Conservation (phyloP, 2,888 invertebrate genomes). For the Plagodis dolabraria region DNA sequence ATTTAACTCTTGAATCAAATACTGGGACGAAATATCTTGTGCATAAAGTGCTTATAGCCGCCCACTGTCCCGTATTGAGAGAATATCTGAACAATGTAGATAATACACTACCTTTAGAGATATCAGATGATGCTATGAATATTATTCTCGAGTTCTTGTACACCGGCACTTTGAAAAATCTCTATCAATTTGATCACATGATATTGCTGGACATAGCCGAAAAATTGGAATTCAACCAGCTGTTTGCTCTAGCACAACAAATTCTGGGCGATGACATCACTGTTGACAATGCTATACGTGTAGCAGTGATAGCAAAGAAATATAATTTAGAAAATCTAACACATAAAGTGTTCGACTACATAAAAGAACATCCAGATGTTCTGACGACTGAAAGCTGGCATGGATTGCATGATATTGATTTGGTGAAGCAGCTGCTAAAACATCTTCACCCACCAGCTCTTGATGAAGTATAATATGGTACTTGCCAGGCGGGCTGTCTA, state of each 20-base stretch:
- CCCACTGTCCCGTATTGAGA: slow-evolving; percentile 62
- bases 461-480: too few relatives aligned
- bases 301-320: slow-evolving; percentile 64
- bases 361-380: slow-evolving; percentile 60
- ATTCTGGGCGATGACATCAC: slow-evolving; percentile 57
- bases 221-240: slow-evolving; percentile 54
- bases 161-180: slow-evolving; percentile 63
- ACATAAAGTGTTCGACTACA: slow-evolving; percentile 56
- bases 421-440: slow-evolving; percentile 64
- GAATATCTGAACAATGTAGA: slow-evolving; percentile 48
- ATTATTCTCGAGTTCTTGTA: slow-evolving; percentile 72
- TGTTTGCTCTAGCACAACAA: slow-evolving; percentile 55
- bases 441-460: slow-evolving; percentile 18
- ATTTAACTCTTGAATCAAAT: slow-evolving; percentile 59
- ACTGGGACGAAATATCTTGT: slow-evolving; percentile 54
- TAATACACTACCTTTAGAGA: slow-evolving; percentile 50
- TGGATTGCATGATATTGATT: slow-evolving; percentile 59
- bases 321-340: slow-evolving; percentile 58
- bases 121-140: slow-evolving; percentile 65
- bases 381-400: slow-evolving; percentile 64
- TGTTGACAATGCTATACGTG: slow-evolving; percentile 62
- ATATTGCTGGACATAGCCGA: slow-evolving; percentile 60
- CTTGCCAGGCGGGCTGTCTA: too few relatives aligned
- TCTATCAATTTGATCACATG: slow-evolving; percentile 58
- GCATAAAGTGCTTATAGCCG: slow-evolving; percentile 66